Evolutionary conservation across 2,113 vertebrate genomes (phyloP), one percentile per base, ranked within the genome.

Genomic region (Solea solea): DNA sequence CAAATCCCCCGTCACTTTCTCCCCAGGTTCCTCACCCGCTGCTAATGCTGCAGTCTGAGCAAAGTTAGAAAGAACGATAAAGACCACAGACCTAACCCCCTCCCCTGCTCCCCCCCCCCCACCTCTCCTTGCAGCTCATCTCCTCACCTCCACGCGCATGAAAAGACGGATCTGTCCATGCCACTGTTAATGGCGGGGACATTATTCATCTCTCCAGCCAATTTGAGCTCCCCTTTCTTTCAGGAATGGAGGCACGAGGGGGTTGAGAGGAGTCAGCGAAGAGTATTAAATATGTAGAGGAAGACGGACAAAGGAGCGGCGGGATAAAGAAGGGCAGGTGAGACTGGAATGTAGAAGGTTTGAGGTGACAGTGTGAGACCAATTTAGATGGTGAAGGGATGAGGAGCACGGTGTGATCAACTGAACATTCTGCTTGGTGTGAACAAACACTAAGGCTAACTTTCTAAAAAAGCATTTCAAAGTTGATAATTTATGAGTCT

Each of bases 161-260:
- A 93, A 95, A 94, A 94, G 94, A 82, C 88, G 84, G 91, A 93
- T 92, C 92, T 82, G 84, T 93, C 92, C 93, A 88, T 75, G 91
- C 78, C 91, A 86, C 83, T 87, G 89, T 90, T 95, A 95, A 95
- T 94, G 93, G 89, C 76, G 88, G 77, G 89, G 92, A 94, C 94
- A 95, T 95, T 94, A 95, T 95, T 95, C 93, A 93, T 94, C 93
- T 91, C 91, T 92, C 90, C 82, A 90, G 91, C 90, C 90, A 93
- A 92, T 94, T 91, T 93, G 85, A 89, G 83, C 61, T 88, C 84
- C 80, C 21, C 84, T 86, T 80, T 92, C 84, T 93, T 91, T 87
- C 84, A 84, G 90, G 85, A 78, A 85, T 64, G 64, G 87, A 86
- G 80, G 73, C 87, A 72, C 63, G 39, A 80, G 69, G 85, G 34